Conservation (phyloP, 2,888 invertebrate species). For the Elysia crispata region DNA sequence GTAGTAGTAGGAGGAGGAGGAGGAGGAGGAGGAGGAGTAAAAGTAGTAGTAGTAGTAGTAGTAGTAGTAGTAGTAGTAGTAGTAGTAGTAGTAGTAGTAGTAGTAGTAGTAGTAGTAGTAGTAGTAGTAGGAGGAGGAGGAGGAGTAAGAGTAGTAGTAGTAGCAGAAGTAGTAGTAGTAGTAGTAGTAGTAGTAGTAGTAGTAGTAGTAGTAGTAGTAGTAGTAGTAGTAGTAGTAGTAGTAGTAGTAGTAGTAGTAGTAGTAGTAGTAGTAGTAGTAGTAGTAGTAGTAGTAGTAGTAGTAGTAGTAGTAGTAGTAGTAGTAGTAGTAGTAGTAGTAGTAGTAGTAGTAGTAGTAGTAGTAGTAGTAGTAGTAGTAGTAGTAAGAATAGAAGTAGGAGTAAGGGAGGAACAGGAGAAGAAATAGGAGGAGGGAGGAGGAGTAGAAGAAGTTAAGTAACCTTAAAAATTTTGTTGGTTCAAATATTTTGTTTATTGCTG, state of each 20-base stretch:
- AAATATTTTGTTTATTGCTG: too few relatives aligned
- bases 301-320: constrained; percentile 42
- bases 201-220: constrained; percentile 44
- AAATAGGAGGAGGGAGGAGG: neutral
- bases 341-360: constrained; percentile 43
- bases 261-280: constrained; percentile 35
- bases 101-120: constrained; percentile 42
- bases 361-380: neutral
- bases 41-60: constrained; percentile 43
- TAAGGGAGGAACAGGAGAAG: constrained; percentile 10
- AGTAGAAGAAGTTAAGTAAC: too few relatives aligned
- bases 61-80: constrained; percentile 20
- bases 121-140: too few relatives aligned
- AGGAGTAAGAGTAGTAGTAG: too few relatives aligned
- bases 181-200: constrained; percentile 42
- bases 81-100: constrained; percentile 34
- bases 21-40: too few relatives aligned
- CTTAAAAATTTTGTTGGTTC: too few relatives aligned
- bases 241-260: constrained; percentile 38
- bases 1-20: too few relatives aligned
- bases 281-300: constrained; percentile 9
- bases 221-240: constrained; percentile 43
- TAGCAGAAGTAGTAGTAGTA: constrained; percentile 42
- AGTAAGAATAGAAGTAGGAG: too few relatives aligned
- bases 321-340: constrained; percentile 43